phyloP scores from a whole-genome alignment of 2,888 invertebrate genomes.

The Drosophila cracens region DNA sequence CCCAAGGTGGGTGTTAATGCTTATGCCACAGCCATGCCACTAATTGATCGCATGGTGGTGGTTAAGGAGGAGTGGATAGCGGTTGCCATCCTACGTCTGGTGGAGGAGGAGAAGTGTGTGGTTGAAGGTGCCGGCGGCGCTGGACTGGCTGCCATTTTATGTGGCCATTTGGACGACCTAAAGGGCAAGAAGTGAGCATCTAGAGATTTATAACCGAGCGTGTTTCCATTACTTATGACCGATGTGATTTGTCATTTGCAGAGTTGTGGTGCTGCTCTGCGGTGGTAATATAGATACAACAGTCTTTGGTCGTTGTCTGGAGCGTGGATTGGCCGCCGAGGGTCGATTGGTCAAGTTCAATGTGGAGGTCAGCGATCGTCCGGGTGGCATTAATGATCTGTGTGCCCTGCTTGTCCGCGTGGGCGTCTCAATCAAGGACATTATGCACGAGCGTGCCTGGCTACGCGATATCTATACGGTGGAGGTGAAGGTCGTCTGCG shows the following conservation, averaged over 20 bases:
- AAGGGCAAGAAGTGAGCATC: conserved; percentile 89
- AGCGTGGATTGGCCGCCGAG: conserved; percentile 94
- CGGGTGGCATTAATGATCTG: conserved; percentile 93
- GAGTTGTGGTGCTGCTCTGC: conserved; percentile 93
- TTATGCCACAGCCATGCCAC: conserved; percentile 89
- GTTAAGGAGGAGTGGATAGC: conserved; percentile 94
- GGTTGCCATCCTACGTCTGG: conserved; percentile 91
- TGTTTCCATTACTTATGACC: background rate
- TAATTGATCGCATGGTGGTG: conserved; percentile 92
- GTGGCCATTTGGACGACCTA: conserved; percentile 92
- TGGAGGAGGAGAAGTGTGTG: conserved; percentile 94
- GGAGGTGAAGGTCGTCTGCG: conserved; percentile 93
- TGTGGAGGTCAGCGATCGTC: conserved; percentile 93
- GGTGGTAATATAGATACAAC: conserved; percentile 97
- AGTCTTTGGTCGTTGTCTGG: conserved; percentile 93
- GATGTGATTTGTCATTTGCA: conserved; percentile 74
- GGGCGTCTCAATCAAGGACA: conserved; percentile 97
- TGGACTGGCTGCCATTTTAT: conserved; percentile 93
- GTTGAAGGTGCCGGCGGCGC: conserved; percentile 96
- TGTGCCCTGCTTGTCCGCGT: conserved; percentile 90
- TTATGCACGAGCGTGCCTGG: conserved; percentile 98
- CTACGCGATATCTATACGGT: conserved; percentile 95
- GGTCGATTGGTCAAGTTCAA: conserved; percentile 91
- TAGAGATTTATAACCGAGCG: no score
- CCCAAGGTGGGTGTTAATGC: conserved; percentile 95